These are phyloP conservation scores for Centrocercus urophasianus DNA, from an alignment of 2,113 vertebrate species.

Conservation along the genomic window DNA sequence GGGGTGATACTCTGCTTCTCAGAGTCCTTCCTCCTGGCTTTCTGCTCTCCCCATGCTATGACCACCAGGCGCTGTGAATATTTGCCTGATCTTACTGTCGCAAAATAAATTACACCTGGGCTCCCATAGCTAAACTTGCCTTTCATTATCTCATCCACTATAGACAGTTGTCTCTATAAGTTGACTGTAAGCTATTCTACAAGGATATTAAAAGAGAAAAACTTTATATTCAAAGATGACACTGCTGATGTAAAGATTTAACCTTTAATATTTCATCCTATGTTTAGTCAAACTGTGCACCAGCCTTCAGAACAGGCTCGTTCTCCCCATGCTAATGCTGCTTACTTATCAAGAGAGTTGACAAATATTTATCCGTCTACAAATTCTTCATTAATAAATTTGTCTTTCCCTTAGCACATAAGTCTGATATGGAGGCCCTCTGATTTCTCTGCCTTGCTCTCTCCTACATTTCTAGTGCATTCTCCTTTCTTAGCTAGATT, in stretches of 20 bases:
- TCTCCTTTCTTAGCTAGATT: neutral
- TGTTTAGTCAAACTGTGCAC: neutral
- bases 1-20: neutral
- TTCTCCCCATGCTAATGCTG: neutral
- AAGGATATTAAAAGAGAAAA: neutral
- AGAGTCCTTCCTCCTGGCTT: neutral
- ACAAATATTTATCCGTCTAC: neutral
- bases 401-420: neutral
- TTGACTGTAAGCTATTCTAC: neutral
- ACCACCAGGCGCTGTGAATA: neutral
- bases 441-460: neutral
- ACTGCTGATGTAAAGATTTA: neutral
- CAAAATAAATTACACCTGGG: neutral
- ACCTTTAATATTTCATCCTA: neutral
- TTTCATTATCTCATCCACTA: neutral
- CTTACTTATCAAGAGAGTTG: neutral
- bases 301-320: neutral
- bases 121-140: neutral
- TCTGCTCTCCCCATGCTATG: neutral
- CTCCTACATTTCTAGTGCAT: neutral
- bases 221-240: neutral
- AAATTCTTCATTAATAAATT: neutral
- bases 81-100: neutral
- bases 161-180: neutral
- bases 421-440: neutral